Base-by-base conservation (phyloP, 2,113 vertebrate genomes). In the Lagopus muta region DNA sequence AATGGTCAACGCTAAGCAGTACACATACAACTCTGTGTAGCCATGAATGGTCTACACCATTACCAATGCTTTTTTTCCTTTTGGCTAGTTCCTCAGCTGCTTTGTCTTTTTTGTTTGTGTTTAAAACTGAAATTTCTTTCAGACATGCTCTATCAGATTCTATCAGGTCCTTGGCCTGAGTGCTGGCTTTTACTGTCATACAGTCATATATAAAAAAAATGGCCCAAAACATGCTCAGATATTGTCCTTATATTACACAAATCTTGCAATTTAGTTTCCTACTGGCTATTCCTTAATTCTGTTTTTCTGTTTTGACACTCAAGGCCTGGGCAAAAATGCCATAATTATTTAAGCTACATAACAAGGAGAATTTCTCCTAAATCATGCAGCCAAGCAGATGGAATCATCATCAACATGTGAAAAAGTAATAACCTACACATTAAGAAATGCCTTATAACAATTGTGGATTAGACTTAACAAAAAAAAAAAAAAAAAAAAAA, bases 371-470 rank as follows among this genome's bases (percentile, higher is more conserved):
- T 77, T 12, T 86, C 71, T 88, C 42, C 55, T 84, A 86, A 84
- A 89, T 71, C 57, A 78, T 22, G 30, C 10, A 72, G 24, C 22
- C 78, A 20, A 71, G 25, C 52, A 81, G 52, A 86, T 40, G 13
- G 52, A 71, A 81, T 40, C 67, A 83, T 78, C n/a, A 75, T 32
- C 69, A 90, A 8, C 18, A 19, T 57, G 55, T 34, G 43, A 38
- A 67, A 90, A 91, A 95, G 93, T 65, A 92, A 83, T 21, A 88
- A 84, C 96, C 96, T 94, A 87, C 67, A 20, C 77, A 95, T 52
- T 88, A 97, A 73, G 90, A 97, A 96, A 97, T 95, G 81, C 48
- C 86, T 97, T 55, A 50, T 75, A 38, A 88, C n/a, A 70, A 89
- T 57, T 94, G 27, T 77, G 65, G 76, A 86, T 70, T 42, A 93